Evolutionary conservation across 64 coral and sea anemone species (phyloP).

Genomic region (Pachyseris speciosa): DNA sequence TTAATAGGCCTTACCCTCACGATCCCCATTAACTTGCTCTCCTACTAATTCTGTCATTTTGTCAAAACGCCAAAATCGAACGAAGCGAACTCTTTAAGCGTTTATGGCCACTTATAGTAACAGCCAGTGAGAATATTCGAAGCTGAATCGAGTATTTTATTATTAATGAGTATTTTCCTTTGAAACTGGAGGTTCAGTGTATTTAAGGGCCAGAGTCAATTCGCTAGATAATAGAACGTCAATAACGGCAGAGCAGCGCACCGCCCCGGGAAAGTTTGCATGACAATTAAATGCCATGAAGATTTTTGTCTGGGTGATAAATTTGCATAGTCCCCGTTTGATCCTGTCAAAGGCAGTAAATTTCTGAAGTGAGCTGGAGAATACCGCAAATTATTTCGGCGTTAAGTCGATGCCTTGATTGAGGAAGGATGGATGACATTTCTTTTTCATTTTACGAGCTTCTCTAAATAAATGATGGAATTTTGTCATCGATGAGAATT

Average conservation of each 20-base stretch:
- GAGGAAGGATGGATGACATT: not conserved
- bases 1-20: not conserved
- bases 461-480: not conserved
- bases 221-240: not conserved
- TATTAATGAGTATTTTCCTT: not conserved
- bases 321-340: slow-evolving; percentile 11
- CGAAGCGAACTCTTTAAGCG: not conserved
- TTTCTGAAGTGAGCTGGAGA: not conserved
- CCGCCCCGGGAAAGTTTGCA: not conserved
- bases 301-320: not conserved
- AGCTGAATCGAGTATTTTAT: not conserved
- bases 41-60: not conserved
- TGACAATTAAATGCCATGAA: not conserved
- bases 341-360: not conserved
- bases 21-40: not conserved
- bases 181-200: not conserved
- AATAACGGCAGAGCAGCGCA: not conserved
- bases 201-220: not conserved
- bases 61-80: slow-evolving; percentile 10
- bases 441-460: not conserved
- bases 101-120: not conserved
- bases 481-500: not conserved
- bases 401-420: not conserved
- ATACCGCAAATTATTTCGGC: not conserved
- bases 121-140: no score